Percentiles rank a stretch among this genome's conserved stretches.
Evolutionary conservation across 2,888 invertebrate species (phyloP).

Genomic region (Agrotis puta): DNA sequence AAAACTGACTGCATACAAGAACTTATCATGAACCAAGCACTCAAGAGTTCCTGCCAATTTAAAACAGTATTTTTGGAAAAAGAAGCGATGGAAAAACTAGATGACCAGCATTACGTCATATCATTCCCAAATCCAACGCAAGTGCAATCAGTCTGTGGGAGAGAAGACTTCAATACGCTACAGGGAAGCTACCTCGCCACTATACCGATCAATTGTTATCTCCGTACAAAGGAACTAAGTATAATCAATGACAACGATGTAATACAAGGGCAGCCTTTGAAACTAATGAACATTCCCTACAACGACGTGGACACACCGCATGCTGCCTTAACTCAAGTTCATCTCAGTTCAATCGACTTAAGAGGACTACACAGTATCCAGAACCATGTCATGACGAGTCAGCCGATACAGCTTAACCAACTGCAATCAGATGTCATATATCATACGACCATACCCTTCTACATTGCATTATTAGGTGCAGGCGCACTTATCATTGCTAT

Average conservation of each 20-base stretch:
- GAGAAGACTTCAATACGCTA: slow-evolving; percentile 7
- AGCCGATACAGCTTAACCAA: background rate
- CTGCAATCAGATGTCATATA: slow-evolving; percentile 1
- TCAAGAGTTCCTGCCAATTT: slow-evolving; percentile 4
- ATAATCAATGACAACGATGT: slow-evolving; percentile 8
- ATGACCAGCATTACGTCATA: too few relatives aligned
- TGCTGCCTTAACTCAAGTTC: too few relatives aligned
- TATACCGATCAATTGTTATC: slow-evolving; percentile 4
- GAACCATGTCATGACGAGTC: background rate
- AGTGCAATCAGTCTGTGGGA: background rate
- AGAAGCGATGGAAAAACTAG: background rate
- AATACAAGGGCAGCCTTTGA: slow-evolving; percentile 1
- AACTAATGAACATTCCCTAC: slow-evolving; percentile 12
- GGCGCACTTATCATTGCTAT: background rate
- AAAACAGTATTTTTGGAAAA: too few relatives aligned
- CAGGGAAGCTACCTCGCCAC: background rate
- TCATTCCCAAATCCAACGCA: background rate
- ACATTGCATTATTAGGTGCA: slow-evolving; percentile 1
- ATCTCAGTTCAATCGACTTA: slow-evolving; percentile 3
- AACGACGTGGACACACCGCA: too few relatives aligned
- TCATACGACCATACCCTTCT: background rate
- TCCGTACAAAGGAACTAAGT: background rate
- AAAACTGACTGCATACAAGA: slow-evolving; percentile 12
- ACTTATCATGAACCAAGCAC: slow-evolving; percentile 8
- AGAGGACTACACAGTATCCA: background rate